These are phyloP conservation scores for Acanthacorydalis orientalis DNA, from an alignment of 2,888 invertebrate genomes.

Conservation along the genomic window DNA sequence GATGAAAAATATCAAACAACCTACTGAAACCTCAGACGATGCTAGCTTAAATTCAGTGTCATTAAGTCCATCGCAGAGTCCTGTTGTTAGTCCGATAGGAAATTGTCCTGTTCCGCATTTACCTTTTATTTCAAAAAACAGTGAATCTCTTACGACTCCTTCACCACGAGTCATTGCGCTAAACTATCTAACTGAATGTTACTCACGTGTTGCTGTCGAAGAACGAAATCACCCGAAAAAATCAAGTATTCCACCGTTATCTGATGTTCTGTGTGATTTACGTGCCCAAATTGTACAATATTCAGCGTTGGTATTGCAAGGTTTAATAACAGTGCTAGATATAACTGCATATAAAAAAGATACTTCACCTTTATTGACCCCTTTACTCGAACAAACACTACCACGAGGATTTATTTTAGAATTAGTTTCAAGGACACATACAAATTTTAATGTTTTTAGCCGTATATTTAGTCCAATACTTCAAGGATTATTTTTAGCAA, in stretches of 20 bases:
- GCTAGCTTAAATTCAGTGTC: conserved; percentile 22
- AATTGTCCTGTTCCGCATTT: conserved; percentile 19
- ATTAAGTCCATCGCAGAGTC: conserved; percentile 27
- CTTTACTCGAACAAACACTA: conserved; percentile 49
- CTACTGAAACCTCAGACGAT: conserved; percentile 19
- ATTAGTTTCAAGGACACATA: conserved; percentile 41
- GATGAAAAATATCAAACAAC: conserved; percentile 17
- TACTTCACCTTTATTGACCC: conserved; percentile 48
- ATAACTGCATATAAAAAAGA: conserved; percentile 30
- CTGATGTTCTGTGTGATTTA: conserved; percentile 41
- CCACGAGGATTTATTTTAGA: conserved; percentile 46
- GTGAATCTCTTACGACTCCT: background rate
- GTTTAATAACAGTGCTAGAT: conserved; percentile 22
- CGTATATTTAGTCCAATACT: conserved; percentile 49
- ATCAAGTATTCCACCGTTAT: conserved; percentile 55
- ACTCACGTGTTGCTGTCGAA: conserved; percentile 53
- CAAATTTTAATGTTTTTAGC: conserved; percentile 38
- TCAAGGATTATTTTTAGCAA: conserved; percentile 48
- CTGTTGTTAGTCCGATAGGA: conserved; percentile 20
- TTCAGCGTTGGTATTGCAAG: conserved; percentile 38
- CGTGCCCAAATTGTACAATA: conserved; percentile 37
- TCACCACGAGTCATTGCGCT: conserved; percentile 18
- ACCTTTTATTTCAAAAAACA: conserved; percentile 12
- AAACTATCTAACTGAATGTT: conserved; percentile 41
- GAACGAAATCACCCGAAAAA: conserved; percentile 62